phyloP scores from a whole-genome alignment of 2,888 invertebrate genomes.

The Erebia aethiops region DNA sequence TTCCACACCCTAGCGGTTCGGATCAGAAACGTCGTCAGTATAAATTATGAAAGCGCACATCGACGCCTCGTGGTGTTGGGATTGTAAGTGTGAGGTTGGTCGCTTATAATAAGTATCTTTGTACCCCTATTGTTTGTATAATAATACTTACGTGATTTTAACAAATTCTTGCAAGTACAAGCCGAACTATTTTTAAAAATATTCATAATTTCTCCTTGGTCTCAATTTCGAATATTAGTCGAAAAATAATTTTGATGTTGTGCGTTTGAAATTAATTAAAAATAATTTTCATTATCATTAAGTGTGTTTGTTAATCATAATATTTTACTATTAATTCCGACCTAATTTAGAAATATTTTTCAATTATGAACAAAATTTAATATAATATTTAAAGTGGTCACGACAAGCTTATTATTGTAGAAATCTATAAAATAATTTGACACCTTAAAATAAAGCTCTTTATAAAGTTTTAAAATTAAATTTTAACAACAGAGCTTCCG shows the following conservation, averaged over 20 bases:
- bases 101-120: not conserved
- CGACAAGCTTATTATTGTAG: not conserved
- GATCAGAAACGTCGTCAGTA: too few species aligned
- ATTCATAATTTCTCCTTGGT: slow-evolving; percentile 14
- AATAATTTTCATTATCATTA: too few species aligned
- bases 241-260: not conserved
- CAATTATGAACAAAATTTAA: not conserved
- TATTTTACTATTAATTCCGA: not conserved
- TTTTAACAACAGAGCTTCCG: slow-evolving; percentile 6
- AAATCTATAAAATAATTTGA: not conserved
- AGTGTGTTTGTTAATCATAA: too few species aligned
- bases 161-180: slow-evolving; percentile 15
- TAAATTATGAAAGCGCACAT: not conserved
- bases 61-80: not conserved
- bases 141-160: slow-evolving; percentile 8
- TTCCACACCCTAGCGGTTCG: too few species aligned
- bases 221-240: slow-evolving; percentile 11
- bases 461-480: not conserved
- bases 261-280: not conserved
- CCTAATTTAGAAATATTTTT: slow-evolving; percentile 1
- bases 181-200: slow-evolving; percentile 7
- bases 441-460: not conserved
- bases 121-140: slow-evolving; percentile 5
- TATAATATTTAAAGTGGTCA: not conserved
- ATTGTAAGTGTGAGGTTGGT: not conserved